These are phyloP conservation scores for Berghia stephanieae DNA, from an alignment of 1,140 invertebrate species.

Conservation along the genomic window DNA sequence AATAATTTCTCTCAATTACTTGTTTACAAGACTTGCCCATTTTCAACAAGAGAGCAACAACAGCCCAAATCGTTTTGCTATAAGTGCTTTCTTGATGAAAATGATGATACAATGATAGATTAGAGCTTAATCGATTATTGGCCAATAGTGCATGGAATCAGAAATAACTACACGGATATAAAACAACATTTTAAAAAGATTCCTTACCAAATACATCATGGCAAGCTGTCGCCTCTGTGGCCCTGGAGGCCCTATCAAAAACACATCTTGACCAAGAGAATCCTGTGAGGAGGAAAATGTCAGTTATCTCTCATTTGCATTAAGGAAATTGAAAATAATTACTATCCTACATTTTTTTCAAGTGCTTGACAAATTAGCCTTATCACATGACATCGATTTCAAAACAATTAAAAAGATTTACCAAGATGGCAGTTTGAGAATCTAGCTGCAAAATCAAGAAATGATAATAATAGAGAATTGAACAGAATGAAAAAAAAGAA, in stretches of 20 bases:
- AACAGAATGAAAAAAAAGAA: no score
- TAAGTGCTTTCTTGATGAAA: no score
- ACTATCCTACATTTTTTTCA: background rate
- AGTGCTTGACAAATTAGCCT: conserved; percentile 1
- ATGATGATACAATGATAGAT: no score
- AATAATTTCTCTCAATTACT: background rate
- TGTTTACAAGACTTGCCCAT: no score
- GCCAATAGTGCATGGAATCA: no score
- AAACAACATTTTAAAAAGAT: background rate
- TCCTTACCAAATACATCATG: conserved; percentile 76
- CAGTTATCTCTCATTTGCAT: background rate
- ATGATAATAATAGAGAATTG: no score
- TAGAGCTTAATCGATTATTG: no score
- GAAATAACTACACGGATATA: no score
- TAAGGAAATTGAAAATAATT: background rate
- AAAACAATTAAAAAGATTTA: background rate
- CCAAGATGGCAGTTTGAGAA: no score
- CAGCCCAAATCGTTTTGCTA: no score
- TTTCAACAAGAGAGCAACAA: no score
- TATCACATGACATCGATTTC: background rate
- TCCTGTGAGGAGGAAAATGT: conserved; percentile 68
- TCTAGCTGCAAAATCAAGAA: no score
- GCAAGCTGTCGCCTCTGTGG: conserved; percentile 80
- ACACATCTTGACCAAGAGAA: conserved; percentile 91
- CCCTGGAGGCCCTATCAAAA: conserved; percentile 90